Percentiles rank a stretch among this genome's conserved stretches.
phyloP scores from a whole-genome alignment of 1,140 invertebrate genomes.

The Drosophila eugracilis region DNA sequence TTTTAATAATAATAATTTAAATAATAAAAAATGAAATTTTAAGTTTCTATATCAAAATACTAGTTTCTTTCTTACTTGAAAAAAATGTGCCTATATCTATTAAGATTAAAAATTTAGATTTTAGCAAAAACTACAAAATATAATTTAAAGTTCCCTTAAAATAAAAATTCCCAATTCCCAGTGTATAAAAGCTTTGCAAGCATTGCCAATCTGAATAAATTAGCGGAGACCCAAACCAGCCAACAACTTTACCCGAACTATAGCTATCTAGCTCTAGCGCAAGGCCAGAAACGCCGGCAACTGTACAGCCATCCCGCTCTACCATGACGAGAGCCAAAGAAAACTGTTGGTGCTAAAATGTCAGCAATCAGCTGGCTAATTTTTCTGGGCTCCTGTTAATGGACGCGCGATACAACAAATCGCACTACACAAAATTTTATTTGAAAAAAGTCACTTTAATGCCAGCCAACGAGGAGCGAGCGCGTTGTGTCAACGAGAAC shows the following conservation, averaged over 20 bases:
- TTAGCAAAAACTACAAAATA: neutral
- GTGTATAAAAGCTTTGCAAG: neutral
- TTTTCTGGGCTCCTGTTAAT: slow-evolving; percentile 64
- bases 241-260: neutral
- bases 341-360: slow-evolving; percentile 37
- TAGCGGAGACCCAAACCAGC: slow-evolving; percentile 27
- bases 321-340: slow-evolving; percentile 2
- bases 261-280: slow-evolving; percentile 13
- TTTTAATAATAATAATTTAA: too few species aligned
- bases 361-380: slow-evolving; percentile 27
- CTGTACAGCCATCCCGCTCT: slow-evolving; percentile 31
- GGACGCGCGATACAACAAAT: slow-evolving; percentile 82
- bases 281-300: neutral
- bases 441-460: slow-evolving; percentile 34
- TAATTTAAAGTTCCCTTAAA: too few species aligned
- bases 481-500: too few species aligned
- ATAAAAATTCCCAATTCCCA: too few species aligned
- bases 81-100: too few species aligned
- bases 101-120: too few species aligned
- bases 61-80: too few species aligned
- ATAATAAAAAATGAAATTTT: too few species aligned
- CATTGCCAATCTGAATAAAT: neutral
- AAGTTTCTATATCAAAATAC: too few species aligned
- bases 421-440: slow-evolving; percentile 73
- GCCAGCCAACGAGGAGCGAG: slow-evolving; percentile 39